A percentile compares a stretch with the other conserved stretches of the same genome.
phyloP scores from a whole-genome alignment of 2,888 invertebrate genomes.

The Melipona beecheii region DNA sequence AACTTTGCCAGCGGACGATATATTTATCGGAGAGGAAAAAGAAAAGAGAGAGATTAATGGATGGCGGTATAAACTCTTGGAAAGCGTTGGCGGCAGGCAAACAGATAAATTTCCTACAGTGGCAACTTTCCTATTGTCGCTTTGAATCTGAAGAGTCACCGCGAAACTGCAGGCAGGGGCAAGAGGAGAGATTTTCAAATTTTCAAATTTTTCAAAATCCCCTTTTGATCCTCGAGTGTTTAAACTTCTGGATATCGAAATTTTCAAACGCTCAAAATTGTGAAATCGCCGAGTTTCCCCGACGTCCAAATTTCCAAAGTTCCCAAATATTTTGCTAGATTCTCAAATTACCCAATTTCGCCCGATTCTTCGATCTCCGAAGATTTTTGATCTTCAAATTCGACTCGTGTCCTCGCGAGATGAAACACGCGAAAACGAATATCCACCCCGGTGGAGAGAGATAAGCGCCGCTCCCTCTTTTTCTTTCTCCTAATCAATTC shows the following conservation, averaged over 20 bases:
- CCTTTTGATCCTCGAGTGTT: too few relatives aligned
- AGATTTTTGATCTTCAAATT: too few relatives aligned
- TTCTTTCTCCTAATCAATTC: slow-evolving; percentile 27
- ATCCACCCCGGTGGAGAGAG: background rate
- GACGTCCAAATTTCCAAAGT: background rate
- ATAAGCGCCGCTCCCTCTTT: background rate
- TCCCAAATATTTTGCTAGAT: too few relatives aligned
- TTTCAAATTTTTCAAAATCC: background rate
- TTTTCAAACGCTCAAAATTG: background rate
- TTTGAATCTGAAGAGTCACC: background rate
- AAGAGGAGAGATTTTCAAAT: background rate
- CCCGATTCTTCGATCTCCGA: too few relatives aligned
- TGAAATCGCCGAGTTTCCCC: background rate
- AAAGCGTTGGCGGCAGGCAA: slow-evolving; percentile 10
- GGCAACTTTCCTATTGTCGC: slow-evolving; percentile 23
- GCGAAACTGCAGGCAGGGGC: background rate
- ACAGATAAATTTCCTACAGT: slow-evolving; percentile 25
- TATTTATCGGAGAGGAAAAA: slow-evolving; percentile 59
- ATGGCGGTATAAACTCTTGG: slow-evolving; percentile 49
- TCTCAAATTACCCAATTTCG: too few relatives aligned
- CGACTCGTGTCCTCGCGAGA: too few relatives aligned
- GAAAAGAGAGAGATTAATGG: slow-evolving; percentile 65
- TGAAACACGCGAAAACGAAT: too few relatives aligned
- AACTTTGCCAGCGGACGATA: slow-evolving; percentile 61
- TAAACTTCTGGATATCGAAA: too few relatives aligned